Percentiles rank a stretch among this genome's conserved stretches.
Conservation (phyloP, 2,113 vertebrate species). For the Bubo bubo region DNA sequence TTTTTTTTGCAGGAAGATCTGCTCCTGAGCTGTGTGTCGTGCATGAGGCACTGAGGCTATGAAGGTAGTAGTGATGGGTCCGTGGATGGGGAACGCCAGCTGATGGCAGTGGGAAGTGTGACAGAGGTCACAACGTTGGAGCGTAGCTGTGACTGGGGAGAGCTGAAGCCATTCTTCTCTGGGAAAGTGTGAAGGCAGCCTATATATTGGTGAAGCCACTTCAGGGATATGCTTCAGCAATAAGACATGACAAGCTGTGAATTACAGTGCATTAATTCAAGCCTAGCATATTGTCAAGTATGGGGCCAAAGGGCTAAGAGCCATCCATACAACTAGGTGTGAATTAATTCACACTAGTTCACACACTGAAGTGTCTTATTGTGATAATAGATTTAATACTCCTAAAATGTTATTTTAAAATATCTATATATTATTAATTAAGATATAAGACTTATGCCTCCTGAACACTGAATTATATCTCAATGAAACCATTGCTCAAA, state of each 20-base stretch:
- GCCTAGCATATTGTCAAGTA: conserved; percentile 49
- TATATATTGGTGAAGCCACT: conserved; percentile 1
- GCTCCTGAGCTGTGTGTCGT: not conserved
- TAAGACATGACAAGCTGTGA: conserved; percentile 64
- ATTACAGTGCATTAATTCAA: conserved; percentile 66
- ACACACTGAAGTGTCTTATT: conserved; percentile 49
- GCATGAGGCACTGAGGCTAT: not conserved
- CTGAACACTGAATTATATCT: conserved; percentile 65
- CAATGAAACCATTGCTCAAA: conserved; percentile 68
- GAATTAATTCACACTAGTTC: conserved; percentile 69
- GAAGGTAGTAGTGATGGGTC: not conserved
- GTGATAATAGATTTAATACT: conserved; percentile 64
- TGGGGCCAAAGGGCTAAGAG: conserved; percentile 46
- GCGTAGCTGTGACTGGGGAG: not conserved
- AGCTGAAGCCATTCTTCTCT: not conserved
- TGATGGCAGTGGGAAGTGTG: not conserved
- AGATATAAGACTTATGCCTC: conserved; percentile 48
- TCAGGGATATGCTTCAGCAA: conserved; percentile 28
- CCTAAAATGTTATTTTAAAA: conserved; percentile 72
- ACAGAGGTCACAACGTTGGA: not conserved
- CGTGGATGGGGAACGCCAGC: not conserved
- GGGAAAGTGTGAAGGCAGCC: conserved; percentile 22
- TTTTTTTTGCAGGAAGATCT: not conserved
- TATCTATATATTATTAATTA: conserved; percentile 75
- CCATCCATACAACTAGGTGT: conserved; percentile 55